Evolutionary conservation across 1,140 invertebrate genomes (phyloP).

Genomic region (Bombus huntii): DNA sequence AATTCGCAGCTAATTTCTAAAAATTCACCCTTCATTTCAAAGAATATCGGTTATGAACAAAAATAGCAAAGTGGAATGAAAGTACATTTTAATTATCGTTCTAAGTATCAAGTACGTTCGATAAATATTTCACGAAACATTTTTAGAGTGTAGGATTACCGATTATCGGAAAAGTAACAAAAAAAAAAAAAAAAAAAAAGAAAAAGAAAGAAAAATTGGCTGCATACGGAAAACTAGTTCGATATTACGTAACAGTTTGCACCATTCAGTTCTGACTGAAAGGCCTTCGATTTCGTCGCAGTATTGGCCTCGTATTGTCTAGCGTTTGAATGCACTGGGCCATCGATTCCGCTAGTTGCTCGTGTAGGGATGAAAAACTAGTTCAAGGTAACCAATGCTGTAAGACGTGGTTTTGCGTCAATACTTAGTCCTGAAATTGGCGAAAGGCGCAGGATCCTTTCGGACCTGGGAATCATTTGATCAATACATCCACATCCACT

Average conservation of each 20-base stretch:
- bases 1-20: too few relatives aligned
- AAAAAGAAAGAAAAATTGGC: not conserved
- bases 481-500: not conserved
- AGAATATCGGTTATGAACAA: too few relatives aligned
- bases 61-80: not conserved
- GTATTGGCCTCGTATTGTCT: conserved; percentile 11
- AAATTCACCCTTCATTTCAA: too few relatives aligned
- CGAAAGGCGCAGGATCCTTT: conserved; percentile 33
- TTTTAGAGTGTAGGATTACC: not conserved
- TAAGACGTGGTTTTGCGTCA: conserved; percentile 17
- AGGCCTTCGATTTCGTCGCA: conserved; percentile 1
- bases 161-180: not conserved
- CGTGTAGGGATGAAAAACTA: conserved; percentile 29
- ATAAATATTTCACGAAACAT: not conserved
- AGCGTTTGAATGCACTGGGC: not conserved
- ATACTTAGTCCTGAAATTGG: conserved; percentile 26
- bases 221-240: not conserved
- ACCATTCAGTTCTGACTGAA: not conserved
- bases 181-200: not conserved
- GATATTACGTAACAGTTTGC: not conserved
- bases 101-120: not conserved
- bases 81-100: not conserved
- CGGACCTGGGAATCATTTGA: conserved; percentile 11
- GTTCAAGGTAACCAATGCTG: conserved; percentile 42
- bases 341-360: conserved; percentile 30